Conservation (phyloP, 2,113 vertebrate genomes). For the Lucifuga dentata region DNA sequence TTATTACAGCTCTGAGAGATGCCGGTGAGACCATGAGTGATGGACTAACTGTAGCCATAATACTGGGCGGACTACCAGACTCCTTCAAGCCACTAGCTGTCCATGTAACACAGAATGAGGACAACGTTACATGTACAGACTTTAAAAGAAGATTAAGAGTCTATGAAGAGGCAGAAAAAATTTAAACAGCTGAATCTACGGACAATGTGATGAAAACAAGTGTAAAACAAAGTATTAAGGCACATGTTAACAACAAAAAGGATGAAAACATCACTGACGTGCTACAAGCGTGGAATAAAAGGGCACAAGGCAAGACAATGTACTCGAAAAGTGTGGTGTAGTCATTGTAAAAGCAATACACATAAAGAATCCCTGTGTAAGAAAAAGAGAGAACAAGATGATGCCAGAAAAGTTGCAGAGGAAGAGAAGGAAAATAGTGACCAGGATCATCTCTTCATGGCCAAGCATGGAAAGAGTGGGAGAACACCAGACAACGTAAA, state of each 20-base stretch:
- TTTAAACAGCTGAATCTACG: slow-evolving; percentile 6
- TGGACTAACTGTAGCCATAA: slow-evolving; percentile 26
- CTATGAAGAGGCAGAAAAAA: slow-evolving; percentile 41
- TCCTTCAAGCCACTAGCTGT: slow-evolving; percentile 38
- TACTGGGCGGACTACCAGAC: slow-evolving; percentile 17
- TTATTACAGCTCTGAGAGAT: not conserved
- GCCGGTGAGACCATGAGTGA: slow-evolving; percentile 24
- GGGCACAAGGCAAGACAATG: not conserved
- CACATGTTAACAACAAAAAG: not conserved
- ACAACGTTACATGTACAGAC: slow-evolving; percentile 28
- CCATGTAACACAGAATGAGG: no score
- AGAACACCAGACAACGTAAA: no score
- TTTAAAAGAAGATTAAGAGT: slow-evolving; percentile 47
- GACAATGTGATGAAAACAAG: slow-evolving; percentile 46
- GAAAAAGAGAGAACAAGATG: not conserved
- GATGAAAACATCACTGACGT: not conserved
- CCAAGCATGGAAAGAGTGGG: no score
- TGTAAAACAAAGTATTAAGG: not conserved
- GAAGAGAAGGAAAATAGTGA: not conserved
- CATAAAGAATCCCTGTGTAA: not conserved
- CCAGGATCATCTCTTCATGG: not conserved
- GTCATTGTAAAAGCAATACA: not conserved
- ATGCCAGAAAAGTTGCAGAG: not conserved
- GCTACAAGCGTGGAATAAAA: slow-evolving; percentile 18
- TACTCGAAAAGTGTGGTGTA: not conserved